Base-by-base conservation (phyloP, 2,113 vertebrate species). In the Oceanites oceanicus region DNA sequence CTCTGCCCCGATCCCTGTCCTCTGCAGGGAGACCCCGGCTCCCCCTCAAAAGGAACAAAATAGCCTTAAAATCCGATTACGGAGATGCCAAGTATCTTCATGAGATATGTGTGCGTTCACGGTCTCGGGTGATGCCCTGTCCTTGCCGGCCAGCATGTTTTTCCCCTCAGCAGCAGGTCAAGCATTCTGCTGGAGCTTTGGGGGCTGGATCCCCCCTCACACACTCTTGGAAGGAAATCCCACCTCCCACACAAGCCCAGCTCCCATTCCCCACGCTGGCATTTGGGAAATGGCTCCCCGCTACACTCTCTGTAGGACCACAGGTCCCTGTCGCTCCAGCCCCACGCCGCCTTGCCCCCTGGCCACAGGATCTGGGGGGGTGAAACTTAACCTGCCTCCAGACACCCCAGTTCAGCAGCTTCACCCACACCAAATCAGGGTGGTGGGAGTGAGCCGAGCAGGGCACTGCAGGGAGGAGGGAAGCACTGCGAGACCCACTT, bases 101-200 rank as follows among this genome's bases (percentile, higher is more conserved):
- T 0, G 2, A 58, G 74, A 29, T 4, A 1, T 3, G 11, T 29
- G 15, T 29, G 32, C 1, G 0, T 53, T 70, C 7, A 6, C 9
- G 7, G 8, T 44, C 36, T 65, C 3, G 0, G 38, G 36, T 22
- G 34, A 42, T 77, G 53, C 26, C 65, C n/a, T 29, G 30, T 30
- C 22, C 19, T 72, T 62, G 59, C 53, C 11, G 2, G 32, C 23
- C 30, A 40, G 18, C 49, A 22, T 0, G 1, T 20, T n/a, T 70
- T 47, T 70, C 18, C 49, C 34, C 55, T 45, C 53, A 45, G 61
- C 38, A 74, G 26, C 61, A 68, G 22, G 11, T 27, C 62, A 68
- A 50, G 26, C 49, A 52, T 16, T 4, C 26, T 63, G 49, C 38
- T 0, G 1, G 29, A 68, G 18, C 22, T 56, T 16, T 36, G 32